Conservation (phyloP, 2,888 invertebrate genomes). For the Drosophila nigritarsus region DNA sequence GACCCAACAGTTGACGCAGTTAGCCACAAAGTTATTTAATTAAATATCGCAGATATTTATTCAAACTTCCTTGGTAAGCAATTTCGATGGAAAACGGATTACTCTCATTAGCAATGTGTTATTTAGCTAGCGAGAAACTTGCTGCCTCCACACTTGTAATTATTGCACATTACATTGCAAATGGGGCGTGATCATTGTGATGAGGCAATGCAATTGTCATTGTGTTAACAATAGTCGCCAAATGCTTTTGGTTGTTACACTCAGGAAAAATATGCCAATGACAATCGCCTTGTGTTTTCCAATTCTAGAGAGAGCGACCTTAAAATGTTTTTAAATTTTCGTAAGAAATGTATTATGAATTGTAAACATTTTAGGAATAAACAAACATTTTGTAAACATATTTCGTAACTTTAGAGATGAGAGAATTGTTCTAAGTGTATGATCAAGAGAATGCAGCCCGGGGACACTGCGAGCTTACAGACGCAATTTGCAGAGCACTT, state of each 20-base stretch:
- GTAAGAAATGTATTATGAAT: neutral
- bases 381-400: neutral
- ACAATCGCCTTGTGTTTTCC: neutral
- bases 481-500: constrained; percentile 47
- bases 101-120: neutral
- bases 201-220: constrained; percentile 22
- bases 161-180: neutral
- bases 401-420: too few relatives aligned
- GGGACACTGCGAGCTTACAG: constrained; percentile 8
- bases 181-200: neutral
- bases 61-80: neutral
- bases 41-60: constrained; percentile 11
- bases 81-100: neutral
- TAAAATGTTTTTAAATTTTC: neutral
- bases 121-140: neutral
- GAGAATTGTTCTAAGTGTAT: neutral
- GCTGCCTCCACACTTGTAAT: neutral
- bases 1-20: neutral
- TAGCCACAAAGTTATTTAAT: constrained; percentile 27
- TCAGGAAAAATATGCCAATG: neutral
- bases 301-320: neutral
- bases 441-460: constrained; percentile 10
- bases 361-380: neutral
- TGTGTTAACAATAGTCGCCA: constrained; percentile 29
- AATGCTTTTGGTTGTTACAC: constrained; percentile 22